Evolutionary conservation across 92 coral and sea anemone genomes (phyloP).

Genomic region (Diadumene lineata): DNA sequence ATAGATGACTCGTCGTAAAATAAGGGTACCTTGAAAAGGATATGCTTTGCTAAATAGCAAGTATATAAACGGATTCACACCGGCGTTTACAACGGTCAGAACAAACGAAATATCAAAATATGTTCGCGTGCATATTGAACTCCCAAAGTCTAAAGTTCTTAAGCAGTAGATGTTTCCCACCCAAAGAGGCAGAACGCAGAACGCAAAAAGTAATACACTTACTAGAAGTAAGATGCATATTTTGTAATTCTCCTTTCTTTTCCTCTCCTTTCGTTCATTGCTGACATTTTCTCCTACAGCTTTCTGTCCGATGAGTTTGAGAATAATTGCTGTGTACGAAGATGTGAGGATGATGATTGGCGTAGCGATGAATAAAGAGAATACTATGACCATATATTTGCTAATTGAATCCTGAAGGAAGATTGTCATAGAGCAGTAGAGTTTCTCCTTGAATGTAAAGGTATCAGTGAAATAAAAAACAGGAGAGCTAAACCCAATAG

Average conservation of each 20-base stretch:
- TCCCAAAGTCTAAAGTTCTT: neutral
- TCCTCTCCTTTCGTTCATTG: constrained; percentile 44
- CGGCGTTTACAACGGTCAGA: constrained; percentile 40
- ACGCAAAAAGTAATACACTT: constrained; percentile 44
- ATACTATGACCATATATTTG: constrained; percentile 29
- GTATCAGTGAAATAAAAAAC: constrained; percentile 21
- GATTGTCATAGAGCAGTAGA: constrained; percentile 28
- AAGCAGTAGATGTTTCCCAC: constrained; percentile 4
- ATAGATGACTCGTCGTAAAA: neutral
- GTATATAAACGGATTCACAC: constrained; percentile 54
- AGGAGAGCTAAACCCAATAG: constrained; percentile 47
- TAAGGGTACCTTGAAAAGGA: constrained; percentile 14
- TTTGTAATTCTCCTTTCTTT: constrained; percentile 55
- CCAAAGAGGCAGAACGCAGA: constrained; percentile 71
- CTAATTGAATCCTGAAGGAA: neutral
- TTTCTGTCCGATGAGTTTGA: constrained; percentile 54
- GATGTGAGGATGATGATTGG: constrained; percentile 45
- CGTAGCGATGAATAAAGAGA: constrained; percentile 31
- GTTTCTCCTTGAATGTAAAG: constrained; percentile 1
- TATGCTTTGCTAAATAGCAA: constrained; percentile 46
- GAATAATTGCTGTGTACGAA: constrained; percentile 59
- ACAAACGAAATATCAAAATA: constrained; percentile 26
- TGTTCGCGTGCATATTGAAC: neutral
- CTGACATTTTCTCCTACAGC: constrained; percentile 59
- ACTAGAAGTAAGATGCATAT: constrained; percentile 51